Conservation (phyloP, 2,888 invertebrate species). For the Melieria picta region DNA sequence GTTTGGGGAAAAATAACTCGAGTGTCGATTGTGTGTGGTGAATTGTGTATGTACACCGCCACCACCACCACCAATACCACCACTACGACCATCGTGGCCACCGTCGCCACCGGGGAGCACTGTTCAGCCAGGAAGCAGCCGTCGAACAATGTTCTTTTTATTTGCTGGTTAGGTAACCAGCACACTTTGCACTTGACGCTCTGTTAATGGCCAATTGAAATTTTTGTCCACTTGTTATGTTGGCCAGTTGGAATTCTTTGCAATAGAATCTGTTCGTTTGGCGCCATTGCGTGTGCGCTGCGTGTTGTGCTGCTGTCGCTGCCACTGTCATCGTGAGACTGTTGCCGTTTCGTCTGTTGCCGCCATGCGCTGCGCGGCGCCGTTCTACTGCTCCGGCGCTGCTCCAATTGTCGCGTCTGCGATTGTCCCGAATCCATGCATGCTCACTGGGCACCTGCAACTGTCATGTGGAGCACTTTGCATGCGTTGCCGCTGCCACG, state of each 20-base stretch:
- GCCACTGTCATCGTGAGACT: constrained; percentile 26
- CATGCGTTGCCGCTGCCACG: too few relatives aligned
- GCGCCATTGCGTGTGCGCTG: too few relatives aligned
- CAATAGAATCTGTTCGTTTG: too few relatives aligned
- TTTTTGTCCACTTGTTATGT: neutral
- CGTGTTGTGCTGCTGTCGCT: constrained; percentile 21
- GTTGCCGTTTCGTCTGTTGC: neutral
- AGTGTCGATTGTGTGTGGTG: neutral
- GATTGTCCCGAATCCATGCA: constrained; percentile 66
- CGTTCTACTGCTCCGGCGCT: constrained; percentile 48
- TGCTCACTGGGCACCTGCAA: constrained; percentile 65
- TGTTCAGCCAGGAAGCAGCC: neutral
- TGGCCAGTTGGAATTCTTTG: constrained; percentile 5
- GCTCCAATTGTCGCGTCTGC: constrained; percentile 48
- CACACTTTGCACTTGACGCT: neutral
- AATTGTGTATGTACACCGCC: constrained; percentile 1
- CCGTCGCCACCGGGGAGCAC: neutral
- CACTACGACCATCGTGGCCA: neutral
- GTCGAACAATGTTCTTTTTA: constrained; percentile 13
- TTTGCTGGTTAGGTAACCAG: constrained; percentile 17
- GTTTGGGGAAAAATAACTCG: neutral
- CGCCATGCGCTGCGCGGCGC: constrained; percentile 1
- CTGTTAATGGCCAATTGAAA: constrained; percentile 2
- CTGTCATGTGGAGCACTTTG: constrained; percentile 27
- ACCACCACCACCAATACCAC: neutral